These are phyloP conservation scores for Rousettus madagascariensis DNA, from an alignment of 2,797 vertebrate genomes.

Conservation along the genomic window DNA sequence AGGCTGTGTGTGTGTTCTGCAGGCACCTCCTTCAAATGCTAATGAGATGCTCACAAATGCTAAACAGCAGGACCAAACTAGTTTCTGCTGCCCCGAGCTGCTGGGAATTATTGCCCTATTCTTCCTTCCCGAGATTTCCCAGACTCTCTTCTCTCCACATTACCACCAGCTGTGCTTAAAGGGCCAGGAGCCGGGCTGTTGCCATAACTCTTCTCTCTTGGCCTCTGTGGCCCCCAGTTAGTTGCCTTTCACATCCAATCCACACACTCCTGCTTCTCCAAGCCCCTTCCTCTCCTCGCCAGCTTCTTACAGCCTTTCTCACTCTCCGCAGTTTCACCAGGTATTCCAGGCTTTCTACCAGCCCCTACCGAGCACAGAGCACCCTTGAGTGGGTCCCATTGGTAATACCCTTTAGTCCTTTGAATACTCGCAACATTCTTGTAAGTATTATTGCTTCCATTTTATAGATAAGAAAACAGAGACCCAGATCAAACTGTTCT, in stretches of 20 bases:
- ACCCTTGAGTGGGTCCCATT: not conserved
- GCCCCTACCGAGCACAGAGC: not conserved
- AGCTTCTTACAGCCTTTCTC: not conserved
- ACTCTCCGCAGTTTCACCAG: not conserved
- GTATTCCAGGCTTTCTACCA: not conserved
- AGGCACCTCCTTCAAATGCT: conserved; percentile 58
- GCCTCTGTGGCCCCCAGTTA: accelerated
- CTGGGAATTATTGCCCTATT: not conserved
- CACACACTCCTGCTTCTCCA: not conserved
- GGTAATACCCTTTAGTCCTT: not conserved
- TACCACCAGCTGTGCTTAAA: not conserved
- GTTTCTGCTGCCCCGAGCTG: not conserved
- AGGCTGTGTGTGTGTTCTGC: not conserved
- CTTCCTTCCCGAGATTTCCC: not conserved
- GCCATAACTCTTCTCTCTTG: not conserved
- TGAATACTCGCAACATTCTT: not conserved
- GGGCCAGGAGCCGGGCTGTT: not conserved
- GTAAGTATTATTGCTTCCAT: not conserved
- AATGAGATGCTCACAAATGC: conserved; percentile 51
- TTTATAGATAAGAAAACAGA: not conserved
- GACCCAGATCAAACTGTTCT: not conserved
- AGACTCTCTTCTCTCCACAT: not conserved
- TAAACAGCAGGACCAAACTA: not conserved
- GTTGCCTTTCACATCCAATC: not conserved
- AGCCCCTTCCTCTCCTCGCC: not conserved